phyloP scores from a whole-genome alignment of 53 echinoderm and acorn worm species.

The Echinarachnius parma region DNA sequence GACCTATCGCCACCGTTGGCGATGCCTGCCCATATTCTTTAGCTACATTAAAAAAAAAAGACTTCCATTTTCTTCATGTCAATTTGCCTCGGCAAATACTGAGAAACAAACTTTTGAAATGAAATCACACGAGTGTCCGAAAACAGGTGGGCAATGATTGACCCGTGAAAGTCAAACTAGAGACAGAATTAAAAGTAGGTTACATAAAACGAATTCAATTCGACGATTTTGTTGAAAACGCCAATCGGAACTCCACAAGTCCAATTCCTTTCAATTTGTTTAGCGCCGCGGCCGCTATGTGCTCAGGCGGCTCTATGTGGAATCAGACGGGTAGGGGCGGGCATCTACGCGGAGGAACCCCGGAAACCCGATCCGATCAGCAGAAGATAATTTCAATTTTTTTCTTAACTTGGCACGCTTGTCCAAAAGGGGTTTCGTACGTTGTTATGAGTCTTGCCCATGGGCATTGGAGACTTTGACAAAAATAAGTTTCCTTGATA shows the following conservation, averaged over 20 bases:
- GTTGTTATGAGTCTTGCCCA: constrained; percentile 30
- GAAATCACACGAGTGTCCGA: too few species aligned
- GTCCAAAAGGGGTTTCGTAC: constrained; percentile 46
- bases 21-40: too few species aligned
- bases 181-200: too few species aligned
- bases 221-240: not conserved
- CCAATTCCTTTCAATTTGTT: constrained; percentile 48
- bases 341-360: not conserved
- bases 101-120: constrained; percentile 25
- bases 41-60: too few species aligned
- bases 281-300: constrained; percentile 18
- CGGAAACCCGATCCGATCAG: constrained; percentile 32
- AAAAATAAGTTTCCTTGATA: constrained; percentile 4
- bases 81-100: constrained; percentile 30
- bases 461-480: constrained; percentile 4
- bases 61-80: too few species aligned
- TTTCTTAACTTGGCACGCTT: constrained; percentile 45
- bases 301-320: constrained; percentile 43
- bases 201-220: too few species aligned
- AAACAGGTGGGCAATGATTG: constrained; percentile 43
- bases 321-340: too few species aligned
- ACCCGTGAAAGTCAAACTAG: too few species aligned
- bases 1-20: too few species aligned
- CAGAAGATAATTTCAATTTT: constrained; percentile 33
- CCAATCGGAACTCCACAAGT: not conserved